These are phyloP conservation scores for Pholis gunnellus DNA, from an alignment of 2,113 vertebrate species.

Conservation along the genomic window DNA sequence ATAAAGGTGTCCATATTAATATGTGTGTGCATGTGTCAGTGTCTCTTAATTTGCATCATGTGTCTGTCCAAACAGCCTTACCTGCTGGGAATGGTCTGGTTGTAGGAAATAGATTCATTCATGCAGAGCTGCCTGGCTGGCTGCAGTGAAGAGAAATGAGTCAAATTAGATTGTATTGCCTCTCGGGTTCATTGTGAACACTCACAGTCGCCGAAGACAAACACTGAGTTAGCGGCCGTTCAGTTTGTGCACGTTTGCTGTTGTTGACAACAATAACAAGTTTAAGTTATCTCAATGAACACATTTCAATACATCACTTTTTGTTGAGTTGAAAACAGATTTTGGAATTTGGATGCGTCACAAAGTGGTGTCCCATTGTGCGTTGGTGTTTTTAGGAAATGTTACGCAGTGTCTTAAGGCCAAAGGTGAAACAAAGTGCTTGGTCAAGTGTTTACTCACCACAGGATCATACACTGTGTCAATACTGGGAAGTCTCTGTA, in stretches of 20 bases:
- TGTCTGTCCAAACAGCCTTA: constrained; percentile 33
- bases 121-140: constrained; percentile 71
- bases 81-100: constrained; percentile 77
- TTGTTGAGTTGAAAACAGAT: neutral
- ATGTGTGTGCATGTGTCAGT: neutral
- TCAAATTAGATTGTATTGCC: neutral
- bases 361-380: neutral
- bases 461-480: constrained; percentile 68
- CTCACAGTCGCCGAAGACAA: neutral
- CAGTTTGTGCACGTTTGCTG: neutral
- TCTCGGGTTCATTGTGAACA: neutral
- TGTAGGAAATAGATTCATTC: constrained; percentile 69
- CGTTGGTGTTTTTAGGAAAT: constrained; percentile 4
- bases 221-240: neutral
- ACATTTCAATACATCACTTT: neutral
- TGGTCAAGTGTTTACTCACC: constrained; percentile 65
- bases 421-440: constrained; percentile 7
- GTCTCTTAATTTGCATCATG: neutral
- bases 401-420: neutral
- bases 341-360: neutral
- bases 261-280: neutral
- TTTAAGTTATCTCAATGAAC: neutral
- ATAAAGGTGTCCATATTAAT: neutral
- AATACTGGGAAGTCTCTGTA: constrained; percentile 64
- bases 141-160: constrained; percentile 49